A percentile compares a stretch with the other conserved stretches of the same genome.
Evolutionary conservation across 2,113 vertebrate genomes (phyloP).

Genomic region (Oriolus oriolus): DNA sequence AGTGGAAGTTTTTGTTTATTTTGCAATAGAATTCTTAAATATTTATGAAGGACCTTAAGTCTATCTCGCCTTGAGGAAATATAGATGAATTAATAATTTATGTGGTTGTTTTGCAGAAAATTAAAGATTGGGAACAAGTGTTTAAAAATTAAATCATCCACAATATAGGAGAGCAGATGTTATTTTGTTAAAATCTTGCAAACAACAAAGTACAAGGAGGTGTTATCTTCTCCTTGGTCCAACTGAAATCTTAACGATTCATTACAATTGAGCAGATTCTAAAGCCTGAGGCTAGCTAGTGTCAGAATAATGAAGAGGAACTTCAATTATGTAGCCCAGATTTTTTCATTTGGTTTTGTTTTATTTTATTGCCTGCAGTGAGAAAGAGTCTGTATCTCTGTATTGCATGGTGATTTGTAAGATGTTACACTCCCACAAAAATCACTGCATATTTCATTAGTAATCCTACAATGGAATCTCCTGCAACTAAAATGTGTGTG

Average conservation of each 20-base stretch:
- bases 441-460: not conserved
- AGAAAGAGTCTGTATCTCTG: not conserved
- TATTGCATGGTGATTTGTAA: not conserved
- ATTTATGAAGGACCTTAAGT: constrained; percentile 78
- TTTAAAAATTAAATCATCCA: constrained; percentile 82
- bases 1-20: constrained; percentile 79
- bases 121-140: constrained; percentile 77
- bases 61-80: constrained; percentile 77
- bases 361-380: constrained; percentile 14
- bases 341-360: constrained; percentile 6
- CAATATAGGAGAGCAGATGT: constrained; percentile 69
- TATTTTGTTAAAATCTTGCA: constrained; percentile 73
- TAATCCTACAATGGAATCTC: not conserved
- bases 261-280: constrained; percentile 58
- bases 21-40: constrained; percentile 74
- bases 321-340: constrained; percentile 30
- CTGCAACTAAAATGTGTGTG: not conserved
- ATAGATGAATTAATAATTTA: constrained; percentile 79
- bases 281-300: constrained; percentile 50
- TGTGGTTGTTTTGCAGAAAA: constrained; percentile 78
- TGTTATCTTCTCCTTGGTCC: constrained; percentile 48
- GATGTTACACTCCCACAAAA: not conserved
- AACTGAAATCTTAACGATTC: constrained; percentile 63
- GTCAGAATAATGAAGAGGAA: constrained; percentile 46
- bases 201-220: constrained; percentile 56